Evolutionary conservation across 2,888 invertebrate species (phyloP), one percentile per base, ranked within the genome.

Genomic region (Lacanobia oleracea): DNA sequence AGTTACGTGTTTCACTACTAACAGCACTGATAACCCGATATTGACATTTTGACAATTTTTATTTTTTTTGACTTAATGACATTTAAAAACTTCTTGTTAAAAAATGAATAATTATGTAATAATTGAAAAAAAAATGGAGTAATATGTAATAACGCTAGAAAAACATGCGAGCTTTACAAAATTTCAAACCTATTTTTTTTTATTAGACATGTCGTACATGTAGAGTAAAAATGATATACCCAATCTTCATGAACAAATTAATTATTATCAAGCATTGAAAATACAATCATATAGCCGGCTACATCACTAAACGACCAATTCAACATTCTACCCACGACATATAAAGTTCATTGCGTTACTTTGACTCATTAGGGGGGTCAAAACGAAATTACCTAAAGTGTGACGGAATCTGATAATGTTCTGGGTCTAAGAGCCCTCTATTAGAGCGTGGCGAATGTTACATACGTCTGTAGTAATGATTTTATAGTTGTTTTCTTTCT

Each of bases 341-440:
- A 33, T 5, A 33, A 18, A 56, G 86, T 90, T 91, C 91, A 90
- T 94, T 89, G 94, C 94, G 93, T 94, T 94, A 91, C 91, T 89
- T 64, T 82, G 86, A 90, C 94, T 94, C 94, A 95, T 94, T 94
- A 94, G 82, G 87, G 27, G 93, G 91, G 91, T 90, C 87, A 90
- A 88, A 89, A 84, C 83, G 87, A 89, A 93, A 93, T 93, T 93
- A 93, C 91, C 86, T 85, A 89, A 92, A 94, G 93, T 95, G 95
- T 95, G 94, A 94, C 95, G 91, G 90, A 94, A 94, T 94, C 93
- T 92, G 93, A 94, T 94, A 94, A 93, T 93, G 91, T 91, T 89
- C 87, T 87, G 86, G 86, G 84, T 88, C 88, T 88, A 86, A 91
- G 89, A 91, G 88, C 82, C 84, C 77, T 79, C 87, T 90, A 91